Base-by-base conservation (phyloP, 2,888 invertebrate species). In the Eledona agricola region DNA sequence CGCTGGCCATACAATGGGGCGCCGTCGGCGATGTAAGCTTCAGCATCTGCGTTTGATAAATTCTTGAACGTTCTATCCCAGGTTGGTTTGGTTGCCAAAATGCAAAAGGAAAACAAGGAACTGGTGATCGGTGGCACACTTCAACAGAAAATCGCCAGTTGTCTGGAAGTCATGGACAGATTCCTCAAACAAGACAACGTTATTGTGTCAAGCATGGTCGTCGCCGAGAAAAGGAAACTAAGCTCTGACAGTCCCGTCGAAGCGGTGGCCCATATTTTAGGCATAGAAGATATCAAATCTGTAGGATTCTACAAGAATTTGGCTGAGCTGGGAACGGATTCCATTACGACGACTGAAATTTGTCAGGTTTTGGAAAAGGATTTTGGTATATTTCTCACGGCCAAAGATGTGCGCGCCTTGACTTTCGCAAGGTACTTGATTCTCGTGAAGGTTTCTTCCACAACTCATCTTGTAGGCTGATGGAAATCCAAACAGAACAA, bases 261-360 rank as follows among this genome's bases (percentile, higher is more conserved):
- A 59, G 83, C 89, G 12, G 87, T 91, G 1, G 58, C 63, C 2
- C 58, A 58, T 38, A 84, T 87, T 10, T 17, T 50, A 17, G 51
- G 51, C 6, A 37, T 46, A 3, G 34, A 31, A 11, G 87, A 88
- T 67, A 73, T 84, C 68, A 90, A 87, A 75, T 83, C 83, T 0
- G 82, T 86, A 1, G 88, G 88, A n/a, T n/a, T n/a, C n/a, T n/a
- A n/a, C n/a, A n/a, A n/a, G n/a, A 85, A 88, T 0, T 78, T 98
- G 1, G 90, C 93, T 1, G 96, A 97, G 72, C 79, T 98, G 57
- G 97, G 97, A 19, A 90, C 98, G 87, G 96, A 98, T 78, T 96
- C 96, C 1, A 86, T 97, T 80, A 96, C 95, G 93, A 93, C 93
- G 0, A 93, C 96, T 0, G 96, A 98, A 77, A 93, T 98, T 62